Evolutionary conservation across 2,888 invertebrate genomes (phyloP).

Genomic region (Cephus pygmeus): DNA sequence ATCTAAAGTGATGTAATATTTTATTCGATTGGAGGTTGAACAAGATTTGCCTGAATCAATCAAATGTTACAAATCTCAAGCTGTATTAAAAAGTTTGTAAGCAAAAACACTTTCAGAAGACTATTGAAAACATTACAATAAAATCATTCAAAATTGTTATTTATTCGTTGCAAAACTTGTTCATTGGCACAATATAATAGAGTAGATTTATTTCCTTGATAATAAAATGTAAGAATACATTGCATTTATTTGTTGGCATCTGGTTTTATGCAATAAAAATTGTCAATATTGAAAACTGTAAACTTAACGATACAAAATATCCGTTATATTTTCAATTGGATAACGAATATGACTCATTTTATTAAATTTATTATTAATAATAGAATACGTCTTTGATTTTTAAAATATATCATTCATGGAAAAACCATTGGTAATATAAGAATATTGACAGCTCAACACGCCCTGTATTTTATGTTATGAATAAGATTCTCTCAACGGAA

Average conservation of each 20-base stretch:
- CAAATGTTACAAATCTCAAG: background rate
- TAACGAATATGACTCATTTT: background rate
- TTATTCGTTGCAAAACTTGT: constrained; percentile 8
- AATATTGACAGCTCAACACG: background rate
- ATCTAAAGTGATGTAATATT: background rate
- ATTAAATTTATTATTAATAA: background rate
- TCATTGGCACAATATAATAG: constrained; percentile 13
- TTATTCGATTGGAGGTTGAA: background rate
- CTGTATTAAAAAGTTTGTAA: background rate
- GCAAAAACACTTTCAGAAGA: background rate
- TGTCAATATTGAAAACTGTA: background rate
- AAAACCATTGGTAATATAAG: constrained; percentile 4
- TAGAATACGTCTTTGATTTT: background rate
- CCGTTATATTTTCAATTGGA: background rate
- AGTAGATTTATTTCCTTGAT: background rate
- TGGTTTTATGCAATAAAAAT: background rate
- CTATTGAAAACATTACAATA: background rate
- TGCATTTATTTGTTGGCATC: background rate
- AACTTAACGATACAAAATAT: constrained; percentile 6
- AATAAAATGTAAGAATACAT: background rate
- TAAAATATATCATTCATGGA: background rate
- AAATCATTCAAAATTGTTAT: constrained; percentile 1
- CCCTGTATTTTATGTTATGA: background rate
- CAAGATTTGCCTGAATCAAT: background rate
- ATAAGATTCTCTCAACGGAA: background rate